Evolutionary conservation across 2,888 invertebrate genomes (phyloP).

Genomic region (Stenolophus ochropezus): DNA sequence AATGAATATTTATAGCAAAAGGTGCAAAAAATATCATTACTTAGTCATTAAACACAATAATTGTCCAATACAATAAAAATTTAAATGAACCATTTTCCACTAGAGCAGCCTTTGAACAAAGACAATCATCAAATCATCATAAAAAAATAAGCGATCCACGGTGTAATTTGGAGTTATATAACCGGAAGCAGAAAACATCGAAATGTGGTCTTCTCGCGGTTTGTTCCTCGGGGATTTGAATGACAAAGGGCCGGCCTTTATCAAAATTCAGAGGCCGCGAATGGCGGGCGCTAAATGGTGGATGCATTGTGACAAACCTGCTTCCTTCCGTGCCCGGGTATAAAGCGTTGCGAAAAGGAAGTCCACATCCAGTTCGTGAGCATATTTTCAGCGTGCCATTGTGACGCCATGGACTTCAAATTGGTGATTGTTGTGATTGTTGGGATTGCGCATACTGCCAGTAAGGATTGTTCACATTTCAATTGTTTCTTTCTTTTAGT

Average conservation of each 20-base stretch:
- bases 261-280: conserved; percentile 48
- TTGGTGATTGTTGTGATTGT: neutral
- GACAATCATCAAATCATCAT: conserved; percentile 28
- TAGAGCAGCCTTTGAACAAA: conserved; percentile 32
- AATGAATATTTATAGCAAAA: neutral
- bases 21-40: neutral
- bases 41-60: conserved; percentile 42
- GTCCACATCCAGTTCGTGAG: conserved; percentile 50
- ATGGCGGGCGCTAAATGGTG: conserved; percentile 24
- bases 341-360: conserved; percentile 57
- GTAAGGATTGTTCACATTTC: conserved; percentile 13
- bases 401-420: neutral
- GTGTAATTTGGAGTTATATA: conserved; percentile 19
- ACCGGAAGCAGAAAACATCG: conserved; percentile 16
- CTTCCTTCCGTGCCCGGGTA: conserved; percentile 41
- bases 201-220: neutral
- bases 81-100: conserved; percentile 46
- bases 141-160: neutral
- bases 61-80: conserved; percentile 41
- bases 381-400: conserved; percentile 3
- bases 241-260: conserved; percentile 52
- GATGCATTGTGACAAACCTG: conserved; percentile 27
- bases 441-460: neutral
- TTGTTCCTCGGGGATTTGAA: conserved; percentile 9
- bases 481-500: too few relatives aligned